Evolutionary conservation across 2,888 invertebrate genomes (phyloP), one percentile per base, ranked within the genome.

Genomic region (Troilus luridus): DNA sequence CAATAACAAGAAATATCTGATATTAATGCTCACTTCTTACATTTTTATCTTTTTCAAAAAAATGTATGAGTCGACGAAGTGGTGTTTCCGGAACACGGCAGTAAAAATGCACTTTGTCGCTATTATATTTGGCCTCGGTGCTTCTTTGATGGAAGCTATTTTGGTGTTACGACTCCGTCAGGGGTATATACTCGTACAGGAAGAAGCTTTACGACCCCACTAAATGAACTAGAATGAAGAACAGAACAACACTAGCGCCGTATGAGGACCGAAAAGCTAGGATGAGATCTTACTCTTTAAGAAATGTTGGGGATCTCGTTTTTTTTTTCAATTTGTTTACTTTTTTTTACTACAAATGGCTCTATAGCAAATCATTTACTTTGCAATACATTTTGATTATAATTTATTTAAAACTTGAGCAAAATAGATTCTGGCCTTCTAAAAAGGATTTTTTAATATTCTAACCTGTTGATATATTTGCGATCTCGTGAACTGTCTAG

Each of bases 21-120:
- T 41, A 41, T 41, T 3, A 41, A 41, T 41, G 5, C 41, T 41
- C 5, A 41, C 41, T 41, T 64, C 8, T n/a, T 64, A n/a, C 27
- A 72, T 27, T 14, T 14, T 72, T 14, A 7, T 77, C 27, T 41
- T 27, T 17, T 27, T 41, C 12, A 17, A 27, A 6, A 77, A 77
- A 77, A 77, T 41, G 14, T 27, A 19, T 77, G 72, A 41, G 72
- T 8, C 17, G 0, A 1, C 9, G 17, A 77, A 7, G 27, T 41
- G 41, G 11, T 14, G 14, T 72, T 27, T 27, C 72, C 41, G 41
- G 6, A 8, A 77, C 7, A 11, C 56, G 19, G 11, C 14, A 85
- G 85, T 85, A 85, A 85, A 85, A 85, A 56, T 85, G 54, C 85
- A 85, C 85, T 85, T 85, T 85, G 56, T 85, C 21, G 41, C 56